Evolutionary conservation across 2,113 vertebrate species (phyloP), one percentile per base, ranked within the genome.

Genomic region (Grus americana): DNA sequence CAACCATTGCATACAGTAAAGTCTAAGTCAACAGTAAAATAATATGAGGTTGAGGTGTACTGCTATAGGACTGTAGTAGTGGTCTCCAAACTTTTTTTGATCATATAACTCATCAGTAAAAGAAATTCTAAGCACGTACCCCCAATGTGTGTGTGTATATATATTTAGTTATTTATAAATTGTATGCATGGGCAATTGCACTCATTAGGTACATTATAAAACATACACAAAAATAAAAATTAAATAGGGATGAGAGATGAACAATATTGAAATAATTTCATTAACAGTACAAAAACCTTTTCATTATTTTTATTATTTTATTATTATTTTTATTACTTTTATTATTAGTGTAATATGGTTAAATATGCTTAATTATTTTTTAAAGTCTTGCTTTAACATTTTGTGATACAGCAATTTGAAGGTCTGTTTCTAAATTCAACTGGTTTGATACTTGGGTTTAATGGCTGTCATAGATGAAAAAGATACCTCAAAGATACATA

Each of bases 121-220:
- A 61, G 47, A 27, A 27, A 7, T 23, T 34, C 23, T 19, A 49
- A 81, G 14, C 5, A 7, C 1, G 2, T 1, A 30, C 2, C 1
- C 4, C 15, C 9, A 47, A 23, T 9, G 15, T 42, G 8, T 36
- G 15, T n/a, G 4, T 49, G 2, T 30, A 0, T 44, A 3, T 23
- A 13, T 58, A 9, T 44, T 29, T 20, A 38, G 4, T 22, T 66
- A 40, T 79, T 74, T 38, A 17, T 79, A 15, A 36, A 46, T 71
- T 62, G 11, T 18, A 50, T 2, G 4, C 18, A 5, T 38, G 7
- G 58, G 4, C 52, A 47, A 67, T 76, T 57, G 6, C 16, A 47
- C 7, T 36, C 66, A 27, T 68, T 49, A 4, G 44, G 4, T 27
- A 12, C 10, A 26, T 47, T 44, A 12, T 12, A 63, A 71, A 29